Conservation (phyloP, 2,797 vertebrate genomes). For the Apodemus agrarius region DNA sequence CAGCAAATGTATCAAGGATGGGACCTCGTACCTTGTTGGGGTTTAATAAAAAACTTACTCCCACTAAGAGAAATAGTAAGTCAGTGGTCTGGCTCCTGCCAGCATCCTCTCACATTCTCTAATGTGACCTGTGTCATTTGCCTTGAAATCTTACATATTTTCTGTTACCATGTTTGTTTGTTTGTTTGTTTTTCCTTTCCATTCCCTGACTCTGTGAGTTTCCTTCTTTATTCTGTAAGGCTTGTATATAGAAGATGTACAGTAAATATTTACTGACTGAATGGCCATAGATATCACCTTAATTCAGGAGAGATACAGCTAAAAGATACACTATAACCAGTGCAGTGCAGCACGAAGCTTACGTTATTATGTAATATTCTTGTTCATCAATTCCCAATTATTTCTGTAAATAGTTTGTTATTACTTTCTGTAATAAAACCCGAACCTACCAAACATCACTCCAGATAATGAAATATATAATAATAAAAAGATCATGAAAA, state of each 20-base stretch:
- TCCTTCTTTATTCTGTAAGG: neutral
- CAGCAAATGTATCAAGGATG: neutral
- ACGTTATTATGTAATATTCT: slow-evolving; percentile 72
- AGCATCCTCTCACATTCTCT: neutral
- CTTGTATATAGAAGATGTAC: neutral
- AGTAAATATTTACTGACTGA: slow-evolving; percentile 8
- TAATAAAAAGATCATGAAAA: slow-evolving; percentile 81
- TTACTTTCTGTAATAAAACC: slow-evolving; percentile 75
- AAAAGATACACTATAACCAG: neutral
- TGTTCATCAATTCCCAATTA: slow-evolving; percentile 75
- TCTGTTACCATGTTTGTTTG: neutral
- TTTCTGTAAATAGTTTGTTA: slow-evolving; percentile 79
- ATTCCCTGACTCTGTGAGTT: neutral
- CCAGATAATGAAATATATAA: slow-evolving; percentile 82
- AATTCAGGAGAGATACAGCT: slow-evolving; percentile 6
- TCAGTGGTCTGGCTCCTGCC: neutral
- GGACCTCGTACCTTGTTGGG: neutral
- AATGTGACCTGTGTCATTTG: neutral
- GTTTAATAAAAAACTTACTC: neutral
- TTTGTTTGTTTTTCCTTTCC: neutral
- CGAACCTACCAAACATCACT: slow-evolving; percentile 76
- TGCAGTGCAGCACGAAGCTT: slow-evolving; percentile 17
- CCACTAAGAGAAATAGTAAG: neutral
- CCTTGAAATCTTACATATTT: neutral
- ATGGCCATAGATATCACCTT: neutral